These are phyloP conservation scores for Chamaetylas fuelleborni DNA, from an alignment of 2,113 vertebrate genomes.

Conservation along the genomic window DNA sequence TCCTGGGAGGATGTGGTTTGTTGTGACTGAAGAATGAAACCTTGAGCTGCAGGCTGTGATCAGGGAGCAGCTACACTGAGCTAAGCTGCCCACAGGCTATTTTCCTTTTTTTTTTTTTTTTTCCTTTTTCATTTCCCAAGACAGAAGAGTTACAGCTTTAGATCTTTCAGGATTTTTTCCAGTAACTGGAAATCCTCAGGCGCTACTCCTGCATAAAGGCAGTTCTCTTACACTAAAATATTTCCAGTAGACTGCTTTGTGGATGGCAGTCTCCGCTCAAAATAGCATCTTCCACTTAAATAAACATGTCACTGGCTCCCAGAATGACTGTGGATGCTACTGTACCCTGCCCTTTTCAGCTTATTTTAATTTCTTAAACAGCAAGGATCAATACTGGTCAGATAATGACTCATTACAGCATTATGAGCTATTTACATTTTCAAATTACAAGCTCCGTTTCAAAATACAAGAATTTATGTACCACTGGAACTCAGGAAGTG, in stretches of 20 bases:
- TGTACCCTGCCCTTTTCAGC: background rate
- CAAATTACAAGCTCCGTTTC: background rate
- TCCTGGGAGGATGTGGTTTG: constrained; percentile 29
- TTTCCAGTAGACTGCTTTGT: constrained; percentile 1
- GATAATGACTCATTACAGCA: background rate
- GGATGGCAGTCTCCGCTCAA: background rate
- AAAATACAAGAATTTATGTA: background rate
- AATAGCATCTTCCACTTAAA: constrained; percentile 14
- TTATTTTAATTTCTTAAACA: background rate
- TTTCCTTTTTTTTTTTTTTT: background rate
- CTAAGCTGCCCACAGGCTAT: constrained; percentile 22
- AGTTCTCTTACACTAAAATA: background rate
- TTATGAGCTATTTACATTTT: background rate
- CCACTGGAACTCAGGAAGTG: background rate
- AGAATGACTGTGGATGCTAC: background rate
- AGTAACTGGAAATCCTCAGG: constrained; percentile 29
- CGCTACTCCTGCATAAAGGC: background rate
- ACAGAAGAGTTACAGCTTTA: constrained; percentile 15
- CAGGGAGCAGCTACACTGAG: constrained; percentile 2
- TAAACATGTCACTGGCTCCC: constrained; percentile 7
- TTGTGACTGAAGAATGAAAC: constrained; percentile 15
- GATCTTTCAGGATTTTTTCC: background rate
- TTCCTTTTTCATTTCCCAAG: background rate
- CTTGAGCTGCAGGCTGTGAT: constrained; percentile 16
- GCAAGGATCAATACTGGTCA: background rate